These are phyloP conservation scores for Sycophaga agraensis DNA, from an alignment of 1,140 invertebrate species.

Conservation along the genomic window DNA sequence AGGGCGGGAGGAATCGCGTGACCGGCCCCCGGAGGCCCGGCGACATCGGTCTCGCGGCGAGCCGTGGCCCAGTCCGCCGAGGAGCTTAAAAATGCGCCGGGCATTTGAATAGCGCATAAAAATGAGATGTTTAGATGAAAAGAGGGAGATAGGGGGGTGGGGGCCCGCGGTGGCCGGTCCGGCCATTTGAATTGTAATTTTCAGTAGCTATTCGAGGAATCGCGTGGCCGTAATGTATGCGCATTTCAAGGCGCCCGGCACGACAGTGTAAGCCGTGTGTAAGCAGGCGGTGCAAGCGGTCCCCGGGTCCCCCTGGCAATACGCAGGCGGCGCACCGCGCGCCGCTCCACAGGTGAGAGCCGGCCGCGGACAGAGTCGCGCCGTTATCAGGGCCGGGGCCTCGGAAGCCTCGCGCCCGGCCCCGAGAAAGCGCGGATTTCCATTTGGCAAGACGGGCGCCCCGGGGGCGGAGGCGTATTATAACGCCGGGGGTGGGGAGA, in stretches of 20 bases:
- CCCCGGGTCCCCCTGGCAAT: neutral
- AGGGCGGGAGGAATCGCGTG: slow-evolving; percentile 35
- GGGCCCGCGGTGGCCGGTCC: slow-evolving; percentile 37
- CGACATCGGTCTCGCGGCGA: neutral
- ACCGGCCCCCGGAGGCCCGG: slow-evolving; percentile 15
- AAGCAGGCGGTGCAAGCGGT: slow-evolving; percentile 26
- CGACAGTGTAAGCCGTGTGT: slow-evolving; percentile 40
- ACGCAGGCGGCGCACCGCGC: neutral
- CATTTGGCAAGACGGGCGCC: slow-evolving; percentile 19
- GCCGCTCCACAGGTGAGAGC: neutral
- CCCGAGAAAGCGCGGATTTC: slow-evolving; percentile 17
- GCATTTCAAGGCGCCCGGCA: slow-evolving; percentile 52
- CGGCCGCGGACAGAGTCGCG: no score
- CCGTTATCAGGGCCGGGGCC: no score
- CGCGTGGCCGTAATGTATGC: slow-evolving; percentile 57
- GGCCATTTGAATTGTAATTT: slow-evolving; percentile 59
- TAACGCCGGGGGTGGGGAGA: slow-evolving; percentile 17
- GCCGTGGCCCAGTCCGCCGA: neutral
- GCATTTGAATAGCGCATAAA: slow-evolving; percentile 57
- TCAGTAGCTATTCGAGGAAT: slow-evolving; percentile 46
- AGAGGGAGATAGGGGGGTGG: slow-evolving; percentile 48
- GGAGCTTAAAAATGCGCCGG: slow-evolving; percentile 26
- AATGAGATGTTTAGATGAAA: slow-evolving; percentile 59
- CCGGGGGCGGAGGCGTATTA: slow-evolving; percentile 5
- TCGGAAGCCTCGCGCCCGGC: no score